Base-by-base conservation (phyloP, 2,797 vertebrate genomes). In the Tenualosa thibaudeaui region DNA sequence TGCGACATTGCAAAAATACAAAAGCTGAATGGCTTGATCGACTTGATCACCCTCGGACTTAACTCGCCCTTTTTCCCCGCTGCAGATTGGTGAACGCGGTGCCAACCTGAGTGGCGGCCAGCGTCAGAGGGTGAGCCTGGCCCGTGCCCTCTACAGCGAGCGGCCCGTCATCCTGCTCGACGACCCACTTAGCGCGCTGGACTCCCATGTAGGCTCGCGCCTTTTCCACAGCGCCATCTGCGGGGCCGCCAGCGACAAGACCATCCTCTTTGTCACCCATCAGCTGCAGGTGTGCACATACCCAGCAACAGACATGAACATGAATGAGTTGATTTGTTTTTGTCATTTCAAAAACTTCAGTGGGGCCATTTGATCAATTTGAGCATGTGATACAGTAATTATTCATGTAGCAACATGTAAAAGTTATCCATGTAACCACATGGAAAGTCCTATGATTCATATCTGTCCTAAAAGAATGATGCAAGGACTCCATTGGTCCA, bases 191-290 rank as follows among this genome's bases (percentile, higher is more conserved):
- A 97, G 96, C 3, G 96, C 96, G 0, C 94, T 97, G 0, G 96
- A 97, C 86, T 87, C 95, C 37, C 94, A 93, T 26, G 96, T 97
- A 81, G 96, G 94, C 37, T 92, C 92, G 2, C 93, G 94, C 83
- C 89, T 97, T 86, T 97, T 97, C 91, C 91, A 88, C 84, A 92
- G 91, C 81, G 95, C 93, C 81, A 96, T 97, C 89, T 92, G 86
- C 1, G 90, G 84, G 0, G 86, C 86, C 3, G 91, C 94, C 24
- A 92, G 90, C 86, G 91, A 85, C 86, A 96, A 90, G 90, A 97
- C 96, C 0, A 91, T 96, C 88, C 90, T 97, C 84, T 96, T 96
- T 90, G 94, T 97, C n/a, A 97, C 96, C 3, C 96, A 97, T 88
- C 96, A 97, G 88, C 93, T 96, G 82, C 96, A 96, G 94, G 96